A percentile compares a stretch with the other conserved stretches of the same genome.
Conservation (phyloP, 2,888 invertebrate genomes). For the Tetragonisca angustula region DNA sequence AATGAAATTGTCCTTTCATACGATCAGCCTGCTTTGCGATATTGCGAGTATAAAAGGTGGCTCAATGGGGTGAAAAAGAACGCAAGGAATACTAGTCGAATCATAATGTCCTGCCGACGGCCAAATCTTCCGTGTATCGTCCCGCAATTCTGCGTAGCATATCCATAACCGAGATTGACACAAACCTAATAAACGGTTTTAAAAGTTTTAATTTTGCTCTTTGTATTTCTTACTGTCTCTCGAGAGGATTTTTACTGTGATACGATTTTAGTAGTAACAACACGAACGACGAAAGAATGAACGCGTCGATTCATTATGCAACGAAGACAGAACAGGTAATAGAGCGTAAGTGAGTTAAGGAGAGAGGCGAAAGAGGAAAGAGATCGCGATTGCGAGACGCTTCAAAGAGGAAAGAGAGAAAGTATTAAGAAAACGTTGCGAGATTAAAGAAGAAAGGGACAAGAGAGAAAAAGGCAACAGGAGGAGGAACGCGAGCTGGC, state of each 20-base stretch:
- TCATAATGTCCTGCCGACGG: too few species aligned
- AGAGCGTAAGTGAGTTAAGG: background rate
- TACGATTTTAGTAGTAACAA: background rate
- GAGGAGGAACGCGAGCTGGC: conserved; percentile 30
- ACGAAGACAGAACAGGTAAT: conserved; percentile 15
- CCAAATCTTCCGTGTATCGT: too few species aligned
- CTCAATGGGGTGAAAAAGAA: too few species aligned
- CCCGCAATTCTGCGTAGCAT: too few species aligned
- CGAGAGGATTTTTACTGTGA: background rate
- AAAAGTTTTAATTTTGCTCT: too few species aligned
- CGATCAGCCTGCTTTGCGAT: background rate
- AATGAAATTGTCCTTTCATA: background rate
- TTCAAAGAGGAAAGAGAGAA: conserved; percentile 9
- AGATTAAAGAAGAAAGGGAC: conserved; percentile 35
- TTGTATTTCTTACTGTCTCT: background rate
- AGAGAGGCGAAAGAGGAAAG: conserved; percentile 17
- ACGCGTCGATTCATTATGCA: conserved; percentile 25
- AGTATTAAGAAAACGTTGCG: conserved; percentile 79
- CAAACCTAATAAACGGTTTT: too few species aligned
- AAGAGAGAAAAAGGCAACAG: background rate
- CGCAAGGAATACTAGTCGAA: too few species aligned
- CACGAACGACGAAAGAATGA: conserved; percentile 25
- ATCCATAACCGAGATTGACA: too few species aligned
- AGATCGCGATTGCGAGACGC: conserved; percentile 24
- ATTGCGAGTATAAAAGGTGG: too few species aligned